Percentiles rank a stretch among this genome's conserved stretches.
Evolutionary conservation across 2,113 vertebrate genomes (phyloP).

Genomic region (Alouatta palliata): DNA sequence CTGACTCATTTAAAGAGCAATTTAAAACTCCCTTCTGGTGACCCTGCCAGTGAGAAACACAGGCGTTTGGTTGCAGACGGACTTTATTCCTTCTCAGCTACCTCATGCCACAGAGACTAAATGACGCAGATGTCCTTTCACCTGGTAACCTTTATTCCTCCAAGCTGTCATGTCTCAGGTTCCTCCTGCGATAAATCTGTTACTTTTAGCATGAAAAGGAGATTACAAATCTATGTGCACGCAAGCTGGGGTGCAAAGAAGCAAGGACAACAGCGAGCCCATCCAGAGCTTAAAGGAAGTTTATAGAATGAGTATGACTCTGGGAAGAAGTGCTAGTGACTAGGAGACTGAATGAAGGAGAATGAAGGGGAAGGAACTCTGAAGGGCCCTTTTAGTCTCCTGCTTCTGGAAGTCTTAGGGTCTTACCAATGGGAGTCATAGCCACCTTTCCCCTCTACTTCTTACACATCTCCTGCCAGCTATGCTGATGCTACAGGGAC

Average conservation of each 20-base stretch:
- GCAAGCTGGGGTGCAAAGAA: neutral
- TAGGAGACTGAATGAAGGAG: neutral
- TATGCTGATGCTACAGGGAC: neutral
- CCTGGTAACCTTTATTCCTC: conserved; percentile 79
- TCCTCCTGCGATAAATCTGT: neutral
- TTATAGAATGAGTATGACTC: neutral
- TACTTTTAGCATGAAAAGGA: conserved; percentile 23
- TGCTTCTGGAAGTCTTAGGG: neutral
- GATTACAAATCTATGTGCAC: neutral
- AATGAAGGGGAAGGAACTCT: neutral
- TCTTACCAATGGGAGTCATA: neutral
- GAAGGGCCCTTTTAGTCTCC: neutral
- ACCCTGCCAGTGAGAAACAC: neutral
- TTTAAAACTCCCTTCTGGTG: neutral
- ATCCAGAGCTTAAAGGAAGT: neutral
- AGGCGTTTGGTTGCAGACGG: conserved; percentile 20
- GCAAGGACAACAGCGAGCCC: neutral
- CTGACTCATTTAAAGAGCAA: conserved; percentile 32
- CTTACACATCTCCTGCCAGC: neutral
- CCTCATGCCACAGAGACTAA: neutral
- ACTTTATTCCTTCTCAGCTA: conserved; percentile 53
- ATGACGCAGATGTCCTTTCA: neutral
- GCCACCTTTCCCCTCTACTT: neutral
- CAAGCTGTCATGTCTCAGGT: conserved; percentile 76
- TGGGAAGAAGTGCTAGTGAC: neutral